Conservation (phyloP, 2,113 vertebrate species). For the Phoxinus phoxinus region DNA sequence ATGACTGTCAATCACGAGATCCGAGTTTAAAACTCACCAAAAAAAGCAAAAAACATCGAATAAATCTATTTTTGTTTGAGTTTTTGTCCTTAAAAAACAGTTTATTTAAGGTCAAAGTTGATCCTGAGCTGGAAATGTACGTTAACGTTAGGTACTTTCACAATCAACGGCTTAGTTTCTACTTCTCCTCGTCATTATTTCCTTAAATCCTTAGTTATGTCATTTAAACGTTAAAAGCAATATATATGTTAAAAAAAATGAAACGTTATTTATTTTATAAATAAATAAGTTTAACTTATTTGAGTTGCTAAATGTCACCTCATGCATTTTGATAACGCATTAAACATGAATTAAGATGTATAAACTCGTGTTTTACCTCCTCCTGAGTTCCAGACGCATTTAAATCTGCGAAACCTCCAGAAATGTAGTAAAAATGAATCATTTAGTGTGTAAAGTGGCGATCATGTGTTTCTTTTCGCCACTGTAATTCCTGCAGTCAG, state of each 20-base stretch:
- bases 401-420: background rate
- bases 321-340: background rate
- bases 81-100: background rate
- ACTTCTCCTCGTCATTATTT: background rate
- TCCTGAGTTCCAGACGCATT: constrained; percentile 19
- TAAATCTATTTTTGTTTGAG: background rate
- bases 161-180: constrained; percentile 2
- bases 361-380: constrained; percentile 2
- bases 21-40: background rate
- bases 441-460: background rate
- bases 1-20: constrained; percentile 57
- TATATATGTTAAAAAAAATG: no score
- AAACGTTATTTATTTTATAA: background rate
- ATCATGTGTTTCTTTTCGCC: background rate
- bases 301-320: background rate
- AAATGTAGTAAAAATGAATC: background rate
- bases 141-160: background rate
- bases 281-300: background rate
- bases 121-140: background rate
- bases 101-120: background rate
- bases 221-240: background rate
- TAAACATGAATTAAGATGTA: background rate
- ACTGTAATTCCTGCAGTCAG: background rate
- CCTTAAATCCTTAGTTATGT: background rate
- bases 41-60: background rate